Conservation (phyloP, 2,888 invertebrate genomes). For the Apotomis capreana region DNA sequence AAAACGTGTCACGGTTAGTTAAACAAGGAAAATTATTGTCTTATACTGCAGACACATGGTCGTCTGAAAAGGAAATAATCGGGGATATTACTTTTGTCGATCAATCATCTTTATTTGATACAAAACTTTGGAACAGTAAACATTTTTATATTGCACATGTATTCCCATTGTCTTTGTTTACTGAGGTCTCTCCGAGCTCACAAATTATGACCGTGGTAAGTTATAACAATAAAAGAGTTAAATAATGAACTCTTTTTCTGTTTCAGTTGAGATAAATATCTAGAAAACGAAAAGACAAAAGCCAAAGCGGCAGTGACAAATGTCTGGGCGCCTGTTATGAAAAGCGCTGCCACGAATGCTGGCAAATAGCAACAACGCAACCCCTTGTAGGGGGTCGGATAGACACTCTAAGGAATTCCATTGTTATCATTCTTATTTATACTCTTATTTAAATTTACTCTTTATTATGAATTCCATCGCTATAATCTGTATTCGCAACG, state of each 20-base stretch:
- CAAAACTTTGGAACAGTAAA: slow-evolving; percentile 9
- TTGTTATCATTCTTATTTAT: slow-evolving; percentile 22
- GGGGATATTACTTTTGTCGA: slow-evolving; percentile 14
- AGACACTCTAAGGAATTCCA: slow-evolving; percentile 20
- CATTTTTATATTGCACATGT: slow-evolving; percentile 4
- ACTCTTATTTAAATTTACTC: slow-evolving; percentile 14
- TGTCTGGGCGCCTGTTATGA: slow-evolving; percentile 50
- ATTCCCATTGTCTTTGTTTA: slow-evolving; percentile 10
- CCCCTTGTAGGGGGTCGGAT: slow-evolving; percentile 24
- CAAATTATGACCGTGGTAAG: slow-evolving; percentile 29
- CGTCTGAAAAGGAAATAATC: slow-evolving; percentile 22
- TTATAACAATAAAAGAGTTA: slow-evolving; percentile 48
- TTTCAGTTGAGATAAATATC: slow-evolving; percentile 58
- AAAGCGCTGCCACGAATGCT: slow-evolving; percentile 52
- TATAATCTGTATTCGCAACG: slow-evolving; percentile 1
- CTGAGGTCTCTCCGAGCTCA: background rate
- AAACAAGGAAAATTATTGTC: slow-evolving; percentile 72
- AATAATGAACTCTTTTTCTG: slow-evolving; percentile 56
- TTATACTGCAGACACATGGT: slow-evolving; percentile 43
- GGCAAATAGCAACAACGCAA: slow-evolving; percentile 47
- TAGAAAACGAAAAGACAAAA: slow-evolving; percentile 59
- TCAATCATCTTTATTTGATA: slow-evolving; percentile 1
- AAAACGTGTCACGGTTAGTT: slow-evolving; percentile 71
- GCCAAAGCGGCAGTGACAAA: slow-evolving; percentile 58
- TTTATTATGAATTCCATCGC: slow-evolving; percentile 13